Conservation (phyloP, 2,888 invertebrate species). For the Anodontia alba region DNA sequence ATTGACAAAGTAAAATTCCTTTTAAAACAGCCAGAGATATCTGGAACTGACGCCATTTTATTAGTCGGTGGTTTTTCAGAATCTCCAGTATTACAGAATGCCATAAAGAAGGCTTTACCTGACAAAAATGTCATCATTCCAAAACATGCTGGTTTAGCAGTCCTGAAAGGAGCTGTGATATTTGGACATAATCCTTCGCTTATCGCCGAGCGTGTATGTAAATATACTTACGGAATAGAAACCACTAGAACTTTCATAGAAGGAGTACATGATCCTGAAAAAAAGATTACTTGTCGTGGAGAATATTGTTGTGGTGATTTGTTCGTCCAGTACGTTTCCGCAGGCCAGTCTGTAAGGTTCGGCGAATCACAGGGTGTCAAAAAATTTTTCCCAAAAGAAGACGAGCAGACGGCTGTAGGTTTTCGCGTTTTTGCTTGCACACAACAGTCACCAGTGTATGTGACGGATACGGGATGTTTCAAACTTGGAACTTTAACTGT, state of each 20-base stretch:
- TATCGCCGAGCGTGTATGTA: constrained; percentile 48
- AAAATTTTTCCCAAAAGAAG: constrained; percentile 21
- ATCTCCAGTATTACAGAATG: constrained; percentile 50
- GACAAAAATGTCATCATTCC: constrained; percentile 57
- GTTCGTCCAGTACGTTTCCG: constrained; percentile 34
- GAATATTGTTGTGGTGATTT: constrained; percentile 32
- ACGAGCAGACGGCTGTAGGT: constrained; percentile 4
- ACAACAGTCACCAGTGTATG: constrained; percentile 24
- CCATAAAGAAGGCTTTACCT: constrained; percentile 35
- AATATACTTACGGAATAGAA: constrained; percentile 59
- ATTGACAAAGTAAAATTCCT: constrained; percentile 43
- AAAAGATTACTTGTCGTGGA: constrained; percentile 13
- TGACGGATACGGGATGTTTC: constrained; percentile 25
- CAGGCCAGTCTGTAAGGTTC: constrained; percentile 29
- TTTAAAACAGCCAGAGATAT: constrained; percentile 36
- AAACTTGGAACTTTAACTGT: constrained; percentile 34
- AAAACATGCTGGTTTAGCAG: constrained; percentile 57
- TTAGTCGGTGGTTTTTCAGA: constrained; percentile 68
- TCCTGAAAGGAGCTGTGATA: constrained; percentile 53
- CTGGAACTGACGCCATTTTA: constrained; percentile 44
- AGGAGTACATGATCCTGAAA: constrained; percentile 37
- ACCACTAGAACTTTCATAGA: constrained; percentile 24
- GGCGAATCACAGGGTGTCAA: constrained; percentile 24
- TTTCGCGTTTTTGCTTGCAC: constrained; percentile 37
- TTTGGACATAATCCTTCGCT: constrained; percentile 51